Conservation (phyloP, 2,797 vertebrate genomes). For the Menidia menidia region DNA sequence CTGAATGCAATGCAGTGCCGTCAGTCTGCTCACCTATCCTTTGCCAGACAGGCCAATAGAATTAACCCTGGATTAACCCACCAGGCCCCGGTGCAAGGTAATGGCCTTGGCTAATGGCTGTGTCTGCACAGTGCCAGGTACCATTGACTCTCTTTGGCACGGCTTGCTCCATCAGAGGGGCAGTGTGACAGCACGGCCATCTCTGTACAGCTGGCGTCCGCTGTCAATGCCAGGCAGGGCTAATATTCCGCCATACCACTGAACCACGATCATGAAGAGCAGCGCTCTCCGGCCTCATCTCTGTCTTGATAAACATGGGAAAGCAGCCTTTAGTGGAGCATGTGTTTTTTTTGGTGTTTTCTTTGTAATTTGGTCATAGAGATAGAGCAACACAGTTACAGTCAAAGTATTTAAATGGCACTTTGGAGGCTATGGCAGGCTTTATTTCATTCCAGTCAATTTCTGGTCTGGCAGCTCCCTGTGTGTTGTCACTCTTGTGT, state of each 20-base stretch:
- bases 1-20: conserved; percentile 52
- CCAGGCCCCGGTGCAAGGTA: conserved; percentile 73
- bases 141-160: conserved; percentile 70
- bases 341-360: neutral
- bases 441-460: conserved; percentile 52
- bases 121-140: conserved; percentile 76
- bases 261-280: conserved; percentile 48
- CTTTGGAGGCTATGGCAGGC: conserved; percentile 39
- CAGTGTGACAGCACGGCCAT: conserved; percentile 71
- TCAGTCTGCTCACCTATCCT: conserved; percentile 64
- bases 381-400: conserved; percentile 2
- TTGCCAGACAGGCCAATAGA: conserved; percentile 71
- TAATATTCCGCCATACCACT: conserved; percentile 43
- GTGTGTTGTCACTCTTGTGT: conserved; percentile 36
- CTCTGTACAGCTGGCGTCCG: conserved; percentile 72
- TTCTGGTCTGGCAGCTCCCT: conserved; percentile 46
- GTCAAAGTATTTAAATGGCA: conserved; percentile 32
- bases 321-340: conserved; percentile 29
- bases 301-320: conserved; percentile 45
- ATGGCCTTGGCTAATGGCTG: conserved; percentile 75
- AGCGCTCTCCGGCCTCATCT: conserved; percentile 49
- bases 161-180: conserved; percentile 65
- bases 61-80: conserved; percentile 82
- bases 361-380: conserved; percentile 5
- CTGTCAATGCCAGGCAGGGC: conserved; percentile 61